Base-by-base conservation (phyloP, 2,888 invertebrate species). In the Heliconius hortense region DNA sequence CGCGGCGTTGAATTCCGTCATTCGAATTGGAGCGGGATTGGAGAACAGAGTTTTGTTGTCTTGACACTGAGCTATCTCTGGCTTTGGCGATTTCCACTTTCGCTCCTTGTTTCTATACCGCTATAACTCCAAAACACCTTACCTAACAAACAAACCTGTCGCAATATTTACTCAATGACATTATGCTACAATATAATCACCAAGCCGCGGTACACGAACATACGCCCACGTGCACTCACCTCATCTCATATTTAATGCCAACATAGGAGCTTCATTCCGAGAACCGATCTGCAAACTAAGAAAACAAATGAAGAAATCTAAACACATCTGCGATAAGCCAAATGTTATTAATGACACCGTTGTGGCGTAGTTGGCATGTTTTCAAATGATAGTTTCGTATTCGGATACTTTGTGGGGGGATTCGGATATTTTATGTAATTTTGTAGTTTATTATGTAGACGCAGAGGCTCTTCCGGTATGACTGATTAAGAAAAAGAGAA, bases 241-340 rank as follows among this genome's bases (percentile, higher is more conserved):
- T 70, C 35, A 26, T 71, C 71, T 71, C 35, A 39, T 60, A 10
- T 60, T 71, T 39, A 71, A 56, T 63, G 69, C 62, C 67, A 63
- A 35, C 35, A 31, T 53, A 53, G 31, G 28, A 28, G 26, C 53
- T 48, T 53, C 35, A 15, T 74, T 74, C 74, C 67, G 13, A 74
- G 74, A 69, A 74, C 53, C 8, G 69, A 69, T 63, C 24, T 69
- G 74, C 69, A 26, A 59, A 39, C 24, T 60, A 39, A 71, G 71
- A 59, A 71, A 71, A 71, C 71, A 71, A 60, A 71, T 71, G 71
- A 43, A 24, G 60, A 71, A 71, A 71, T 71, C 39, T 31, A 31
- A 56, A 69, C 21, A 35, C 31, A 69, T 69, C 69, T 56, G 31
- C 56, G 69, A 69, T 56, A 69, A 69, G 39, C 64, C 68, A 53